Percentiles rank a stretch among this genome's conserved stretches.
phyloP scores from a whole-genome alignment of 2,113 vertebrate species.

The Cheilinus undulatus region DNA sequence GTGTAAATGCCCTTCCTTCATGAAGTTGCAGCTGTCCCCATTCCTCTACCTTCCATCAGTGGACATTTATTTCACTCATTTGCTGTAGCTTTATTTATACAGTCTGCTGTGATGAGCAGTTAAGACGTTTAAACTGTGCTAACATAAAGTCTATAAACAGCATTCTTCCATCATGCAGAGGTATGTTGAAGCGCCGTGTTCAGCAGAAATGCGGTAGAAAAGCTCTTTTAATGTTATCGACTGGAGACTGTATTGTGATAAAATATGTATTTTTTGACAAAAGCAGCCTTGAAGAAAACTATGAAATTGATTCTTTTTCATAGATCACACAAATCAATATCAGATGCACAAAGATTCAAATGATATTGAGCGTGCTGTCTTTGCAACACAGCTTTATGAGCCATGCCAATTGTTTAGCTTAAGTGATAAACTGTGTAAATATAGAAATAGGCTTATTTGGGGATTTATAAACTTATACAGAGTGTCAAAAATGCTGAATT shows the following conservation, averaged over 20 bases:
- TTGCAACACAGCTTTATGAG: conserved; percentile 49
- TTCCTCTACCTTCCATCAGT: neutral
- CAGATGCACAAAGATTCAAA: conserved; percentile 71
- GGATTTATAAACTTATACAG: conserved; percentile 11
- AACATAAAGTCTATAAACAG: neutral
- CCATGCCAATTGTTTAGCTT: conserved; percentile 65
- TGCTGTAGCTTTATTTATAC: neutral
- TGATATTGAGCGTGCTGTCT: conserved; percentile 69
- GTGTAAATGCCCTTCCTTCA: neutral
- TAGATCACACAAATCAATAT: conserved; percentile 73
- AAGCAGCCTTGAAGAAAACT: conserved; percentile 54
- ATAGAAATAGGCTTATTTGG: conserved; percentile 47
- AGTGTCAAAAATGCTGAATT: conserved; percentile 15
- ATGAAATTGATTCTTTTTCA: conserved; percentile 75
- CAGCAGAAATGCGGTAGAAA: conserved; percentile 12
- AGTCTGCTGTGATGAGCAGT: conserved; percentile 5
- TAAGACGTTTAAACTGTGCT: conserved; percentile 9
- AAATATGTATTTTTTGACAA: conserved; percentile 30
- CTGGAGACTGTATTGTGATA: conserved; percentile 8
- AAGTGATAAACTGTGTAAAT: conserved; percentile 62
- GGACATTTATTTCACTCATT: neutral
- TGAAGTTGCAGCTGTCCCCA: neutral
- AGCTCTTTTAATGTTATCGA: conserved; percentile 31
- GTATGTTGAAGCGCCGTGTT: neutral
- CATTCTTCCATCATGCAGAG: neutral